These are phyloP conservation scores for Ursus arctos DNA, from an alignment of 2,113 vertebrate genomes.

Conservation along the genomic window DNA sequence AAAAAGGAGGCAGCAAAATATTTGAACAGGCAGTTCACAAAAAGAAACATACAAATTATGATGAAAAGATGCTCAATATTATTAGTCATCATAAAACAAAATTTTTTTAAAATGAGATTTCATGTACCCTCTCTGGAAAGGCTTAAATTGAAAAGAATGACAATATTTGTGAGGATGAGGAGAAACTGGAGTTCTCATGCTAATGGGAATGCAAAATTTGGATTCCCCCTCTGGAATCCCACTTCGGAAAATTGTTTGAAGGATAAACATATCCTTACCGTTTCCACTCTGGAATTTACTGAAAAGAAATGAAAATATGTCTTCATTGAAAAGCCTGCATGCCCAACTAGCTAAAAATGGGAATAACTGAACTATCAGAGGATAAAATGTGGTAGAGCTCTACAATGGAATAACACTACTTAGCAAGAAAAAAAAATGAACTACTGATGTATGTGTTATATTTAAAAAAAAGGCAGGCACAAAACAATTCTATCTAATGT, in stretches of 20 bases:
- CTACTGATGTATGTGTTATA: not conserved
- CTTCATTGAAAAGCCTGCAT: not conserved
- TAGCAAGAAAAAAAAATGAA: not conserved
- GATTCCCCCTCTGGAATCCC: not conserved
- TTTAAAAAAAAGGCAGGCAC: not conserved
- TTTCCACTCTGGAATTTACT: not conserved
- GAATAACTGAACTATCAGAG: not conserved
- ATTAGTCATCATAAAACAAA: not conserved
- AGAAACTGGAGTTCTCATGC: not conserved
- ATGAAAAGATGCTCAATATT: not conserved
- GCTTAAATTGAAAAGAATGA: not conserved
- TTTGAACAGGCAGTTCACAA: not conserved
- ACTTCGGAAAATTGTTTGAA: not conserved
- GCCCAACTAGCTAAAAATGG: not conserved
- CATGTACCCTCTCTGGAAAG: not conserved
- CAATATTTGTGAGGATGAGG: not conserved
- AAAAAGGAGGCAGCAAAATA: not conserved
- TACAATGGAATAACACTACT: not conserved
- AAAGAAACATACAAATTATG: not conserved
- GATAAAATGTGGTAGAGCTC: not conserved
- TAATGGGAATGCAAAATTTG: not conserved
- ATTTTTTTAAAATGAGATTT: not conserved
- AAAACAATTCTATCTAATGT: not conserved
- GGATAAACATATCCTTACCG: not conserved
- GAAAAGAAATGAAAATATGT: not conserved